phyloP scores from a whole-genome alignment of 1,140 invertebrate genomes.

The Reticulitermes speratus region DNA sequence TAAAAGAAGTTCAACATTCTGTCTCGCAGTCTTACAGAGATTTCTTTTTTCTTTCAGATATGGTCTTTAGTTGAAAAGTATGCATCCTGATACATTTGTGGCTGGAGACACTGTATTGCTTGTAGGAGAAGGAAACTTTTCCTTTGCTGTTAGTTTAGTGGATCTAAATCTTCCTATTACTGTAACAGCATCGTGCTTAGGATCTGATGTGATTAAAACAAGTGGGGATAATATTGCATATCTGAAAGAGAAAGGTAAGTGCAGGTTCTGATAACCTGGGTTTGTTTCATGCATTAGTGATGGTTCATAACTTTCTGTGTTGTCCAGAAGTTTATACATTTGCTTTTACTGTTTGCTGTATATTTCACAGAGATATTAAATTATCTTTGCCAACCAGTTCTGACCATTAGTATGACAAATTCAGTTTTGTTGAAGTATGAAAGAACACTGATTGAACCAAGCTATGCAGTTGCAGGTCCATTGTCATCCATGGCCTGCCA shows the following conservation, averaged over 20 bases:
- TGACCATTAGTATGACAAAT: no score
- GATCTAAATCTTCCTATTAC: constrained; percentile 41
- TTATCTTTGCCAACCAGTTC: no score
- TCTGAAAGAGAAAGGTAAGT: constrained; percentile 45
- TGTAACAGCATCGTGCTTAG: constrained; percentile 45
- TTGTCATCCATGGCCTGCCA: no score
- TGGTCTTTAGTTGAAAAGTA: neutral
- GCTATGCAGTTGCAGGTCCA: no score
- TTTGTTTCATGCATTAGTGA: constrained; percentile 12
- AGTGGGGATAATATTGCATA: constrained; percentile 43
- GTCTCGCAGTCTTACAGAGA: neutral
- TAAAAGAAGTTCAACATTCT: neutral
- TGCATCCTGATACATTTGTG: constrained; percentile 43
- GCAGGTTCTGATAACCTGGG: neutral
- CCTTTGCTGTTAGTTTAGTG: constrained; percentile 52
- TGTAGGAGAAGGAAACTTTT: constrained; percentile 61
- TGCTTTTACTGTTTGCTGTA: no score
- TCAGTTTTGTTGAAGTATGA: no score
- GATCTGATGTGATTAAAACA: constrained; percentile 38
- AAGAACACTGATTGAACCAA: no score
- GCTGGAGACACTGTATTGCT: constrained; percentile 46
- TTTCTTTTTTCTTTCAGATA: neutral
- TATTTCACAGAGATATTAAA: no score
- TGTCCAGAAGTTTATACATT: neutral
- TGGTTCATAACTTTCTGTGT: constrained; percentile 18